Conservation (phyloP, 2,888 invertebrate genomes). For the Drosophila villosipedis region DNA sequence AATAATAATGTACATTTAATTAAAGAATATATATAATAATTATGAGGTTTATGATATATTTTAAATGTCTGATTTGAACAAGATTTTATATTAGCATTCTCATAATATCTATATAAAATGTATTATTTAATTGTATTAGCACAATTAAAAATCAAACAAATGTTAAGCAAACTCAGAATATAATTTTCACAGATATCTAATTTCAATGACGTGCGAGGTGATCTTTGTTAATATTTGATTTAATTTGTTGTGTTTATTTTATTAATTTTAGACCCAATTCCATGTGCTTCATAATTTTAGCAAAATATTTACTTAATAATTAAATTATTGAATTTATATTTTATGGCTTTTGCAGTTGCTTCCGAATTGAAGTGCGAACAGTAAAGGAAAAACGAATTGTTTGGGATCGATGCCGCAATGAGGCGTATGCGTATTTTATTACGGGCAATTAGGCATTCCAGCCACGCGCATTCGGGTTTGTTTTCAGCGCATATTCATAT, state of each 20-base stretch:
- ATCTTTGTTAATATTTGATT: not conserved
- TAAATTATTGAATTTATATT: not conserved
- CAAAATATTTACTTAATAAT: not conserved
- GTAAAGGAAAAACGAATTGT: slow-evolving; percentile 25
- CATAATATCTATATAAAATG: not conserved
- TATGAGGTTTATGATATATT: not conserved
- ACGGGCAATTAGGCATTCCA: slow-evolving; percentile 44
- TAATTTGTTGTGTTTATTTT: not conserved
- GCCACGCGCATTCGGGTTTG: slow-evolving; percentile 49
- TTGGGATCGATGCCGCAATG: slow-evolving; percentile 4
- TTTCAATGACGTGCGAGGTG: not conserved
- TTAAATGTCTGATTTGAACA: not conserved
- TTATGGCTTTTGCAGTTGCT: slow-evolving; percentile 4
- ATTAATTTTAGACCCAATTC: not conserved
- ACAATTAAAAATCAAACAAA: not conserved
- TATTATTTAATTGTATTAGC: not conserved
- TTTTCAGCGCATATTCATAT: slow-evolving; percentile 47
- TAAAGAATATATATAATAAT: not conserved
- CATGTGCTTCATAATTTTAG: not conserved
- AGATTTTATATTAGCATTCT: not conserved
- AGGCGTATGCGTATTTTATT: slow-evolving; percentile 59
- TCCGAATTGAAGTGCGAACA: slow-evolving; percentile 15
- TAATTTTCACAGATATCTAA: not conserved
- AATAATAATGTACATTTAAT: not conserved
- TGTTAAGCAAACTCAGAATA: not conserved